Base-by-base conservation (phyloP, 2,113 vertebrate species). In the Bombycilla garrulus region DNA sequence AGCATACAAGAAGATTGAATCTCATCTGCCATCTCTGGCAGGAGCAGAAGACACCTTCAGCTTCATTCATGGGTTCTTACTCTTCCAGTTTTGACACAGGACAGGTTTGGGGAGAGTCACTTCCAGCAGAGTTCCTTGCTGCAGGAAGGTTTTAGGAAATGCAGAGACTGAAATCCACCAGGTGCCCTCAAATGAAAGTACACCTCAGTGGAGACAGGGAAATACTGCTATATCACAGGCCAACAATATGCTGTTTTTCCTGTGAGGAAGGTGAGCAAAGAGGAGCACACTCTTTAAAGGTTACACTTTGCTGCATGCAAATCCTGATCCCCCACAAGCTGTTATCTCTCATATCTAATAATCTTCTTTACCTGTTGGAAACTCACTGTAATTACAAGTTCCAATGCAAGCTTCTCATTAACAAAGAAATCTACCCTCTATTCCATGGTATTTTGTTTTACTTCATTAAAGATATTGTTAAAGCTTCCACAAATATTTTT, bases 281-380 rank as follows among this genome's bases (percentile, higher is more conserved):
- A 72, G 20, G 9, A 92, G 24, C 5, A 35, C 4, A 8, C 47
- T 83, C 71, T 88, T 50, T 12, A n/a, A 58, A 65, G 64, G 29
- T 70, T 66, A 73, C 2, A 2, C 31, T 82, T 72, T 31, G 24
- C 53, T 65, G 20, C 35, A 28, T 58, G 51, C 51, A 86, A 86
- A 73, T 71, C 73, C 64, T 31, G 76, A 54, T 86, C 19, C 38
- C 64, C 57, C 60, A 62, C 50, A 88, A 70, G 51, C 58, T 60
- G 42, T 47, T 92, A 80, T 42, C 62, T 83, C 74, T 86, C 72
- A 81, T 22, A 90, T 58, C 50, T 74, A 73, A n/a, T 66, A 61
- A 82, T 61, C 74, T 69, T 42, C 74, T 81, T 81, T 81, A 94
- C 92, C 91, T 92, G 67, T 56, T 96, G 64, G 56, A 94, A 96